Evolutionary conservation across 2,113 vertebrate genomes (phyloP).

Genomic region (Forbesichthys papilliferus): DNA sequence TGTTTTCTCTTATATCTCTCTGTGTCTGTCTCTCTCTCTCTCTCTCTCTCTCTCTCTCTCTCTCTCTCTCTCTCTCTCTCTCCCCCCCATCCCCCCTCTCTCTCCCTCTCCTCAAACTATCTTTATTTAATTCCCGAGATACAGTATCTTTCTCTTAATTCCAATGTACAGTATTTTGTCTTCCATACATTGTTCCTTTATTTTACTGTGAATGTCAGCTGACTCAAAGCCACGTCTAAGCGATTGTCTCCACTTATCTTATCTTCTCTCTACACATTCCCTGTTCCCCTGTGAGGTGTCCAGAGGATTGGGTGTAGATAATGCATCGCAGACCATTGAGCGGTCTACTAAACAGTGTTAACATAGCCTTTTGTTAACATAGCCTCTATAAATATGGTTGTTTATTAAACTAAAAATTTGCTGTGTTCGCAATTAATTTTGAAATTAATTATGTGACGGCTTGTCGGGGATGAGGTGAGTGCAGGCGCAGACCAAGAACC

Average conservation of each 20-base stretch:
- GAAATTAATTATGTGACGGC: no score
- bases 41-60: no score
- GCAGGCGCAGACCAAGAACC: no score
- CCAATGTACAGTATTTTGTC: conserved; percentile 4
- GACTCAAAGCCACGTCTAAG: neutral
- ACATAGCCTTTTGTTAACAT: neutral
- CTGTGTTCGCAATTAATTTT: no score
- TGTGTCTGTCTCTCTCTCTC: no score
- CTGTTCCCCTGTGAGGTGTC: conserved; percentile 11
- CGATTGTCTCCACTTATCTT: neutral
- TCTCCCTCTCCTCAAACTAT: conserved; percentile 5
- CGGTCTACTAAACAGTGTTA: neutral
- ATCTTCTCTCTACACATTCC: neutral
- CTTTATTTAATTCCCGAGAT: conserved; percentile 8
- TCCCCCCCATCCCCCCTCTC: neutral
- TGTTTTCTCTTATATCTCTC: no score
- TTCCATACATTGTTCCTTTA: neutral
- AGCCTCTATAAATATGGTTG: neutral
- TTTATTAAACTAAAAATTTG: no score
- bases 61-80: neutral
- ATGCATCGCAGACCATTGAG: conserved; percentile 1
- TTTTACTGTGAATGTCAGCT: no score
- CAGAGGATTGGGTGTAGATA: conserved; percentile 9
- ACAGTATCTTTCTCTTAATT: conserved; percentile 2
- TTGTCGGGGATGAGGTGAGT: no score